Evolutionary conservation across 2,888 invertebrate genomes (phyloP).

Genomic region (Cantharis rufa): DNA sequence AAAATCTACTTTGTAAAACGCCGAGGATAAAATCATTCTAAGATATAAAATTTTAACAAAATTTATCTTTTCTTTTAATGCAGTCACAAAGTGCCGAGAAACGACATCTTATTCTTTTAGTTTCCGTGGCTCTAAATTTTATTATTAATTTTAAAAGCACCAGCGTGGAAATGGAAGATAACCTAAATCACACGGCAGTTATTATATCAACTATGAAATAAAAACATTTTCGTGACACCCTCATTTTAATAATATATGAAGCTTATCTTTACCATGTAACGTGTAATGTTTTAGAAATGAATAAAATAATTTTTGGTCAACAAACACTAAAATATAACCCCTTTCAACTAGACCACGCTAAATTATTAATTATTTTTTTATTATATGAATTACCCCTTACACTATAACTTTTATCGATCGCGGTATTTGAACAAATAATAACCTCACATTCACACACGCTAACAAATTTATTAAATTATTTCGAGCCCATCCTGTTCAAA

Average conservation of each 20-base stretch:
- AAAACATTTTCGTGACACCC: constrained; percentile 20
- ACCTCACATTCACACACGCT: neutral
- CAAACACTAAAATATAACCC: constrained; percentile 13
- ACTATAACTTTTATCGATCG: neutral
- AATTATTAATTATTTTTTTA: neutral
- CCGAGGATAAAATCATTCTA: constrained; percentile 34
- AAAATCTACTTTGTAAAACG: constrained; percentile 23
- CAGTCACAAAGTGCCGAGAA: constrained; percentile 28
- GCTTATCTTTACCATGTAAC: constrained; percentile 11
- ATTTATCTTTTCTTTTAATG: constrained; percentile 41
- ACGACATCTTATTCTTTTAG: constrained; percentile 32
- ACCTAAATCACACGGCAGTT: constrained; percentile 30
- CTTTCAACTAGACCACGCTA: neutral
- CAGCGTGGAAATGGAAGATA: constrained; percentile 44
- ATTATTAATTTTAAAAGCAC: constrained; percentile 42
- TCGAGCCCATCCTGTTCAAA: neutral
- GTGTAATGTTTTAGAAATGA: constrained; percentile 19
- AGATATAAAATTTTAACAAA: constrained; percentile 41
- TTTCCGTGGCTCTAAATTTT: constrained; percentile 40
- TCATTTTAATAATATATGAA: constrained; percentile 13
- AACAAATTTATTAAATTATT: neutral
- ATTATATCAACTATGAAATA: constrained; percentile 28
- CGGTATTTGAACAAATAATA: neutral
- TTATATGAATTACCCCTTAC: neutral
- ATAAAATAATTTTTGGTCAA: constrained; percentile 9